Percentiles rank a stretch among this genome's conserved stretches.
Evolutionary conservation across 2,888 invertebrate genomes (phyloP).

Genomic region (Marronus borbonicus): DNA sequence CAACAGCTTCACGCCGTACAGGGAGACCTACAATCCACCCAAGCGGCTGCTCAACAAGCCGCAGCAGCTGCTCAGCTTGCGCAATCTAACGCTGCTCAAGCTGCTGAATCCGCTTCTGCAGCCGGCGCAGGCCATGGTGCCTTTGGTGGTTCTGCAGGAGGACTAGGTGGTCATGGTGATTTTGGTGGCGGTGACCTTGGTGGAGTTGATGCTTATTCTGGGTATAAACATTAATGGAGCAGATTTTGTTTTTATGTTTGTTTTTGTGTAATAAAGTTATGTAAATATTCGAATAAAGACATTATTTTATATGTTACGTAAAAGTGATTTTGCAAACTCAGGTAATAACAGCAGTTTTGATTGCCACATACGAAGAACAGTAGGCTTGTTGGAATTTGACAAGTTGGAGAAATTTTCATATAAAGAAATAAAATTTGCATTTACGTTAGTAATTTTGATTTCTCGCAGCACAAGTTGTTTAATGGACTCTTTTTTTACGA

Average conservation of each 20-base stretch:
- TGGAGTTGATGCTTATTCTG: constrained; percentile 6
- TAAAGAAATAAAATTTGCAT: too few relatives aligned
- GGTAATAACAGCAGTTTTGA: too few relatives aligned
- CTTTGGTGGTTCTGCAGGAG: background rate
- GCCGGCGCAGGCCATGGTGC: constrained; percentile 30
- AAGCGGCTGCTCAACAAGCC: constrained; percentile 81
- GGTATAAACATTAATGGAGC: constrained; percentile 25
- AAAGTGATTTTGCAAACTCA: too few relatives aligned
- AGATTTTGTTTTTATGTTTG: constrained; percentile 3
- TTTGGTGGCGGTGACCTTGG: constrained; percentile 10
- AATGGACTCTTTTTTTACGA: too few relatives aligned
- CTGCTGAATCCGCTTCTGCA: constrained; percentile 65
- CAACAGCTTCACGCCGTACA: constrained; percentile 81
- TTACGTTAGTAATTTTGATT: too few relatives aligned
- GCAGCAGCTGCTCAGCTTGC: constrained; percentile 81
- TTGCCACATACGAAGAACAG: too few relatives aligned
- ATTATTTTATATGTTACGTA: background rate
- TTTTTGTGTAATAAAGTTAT: constrained; percentile 14
- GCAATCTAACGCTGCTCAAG: constrained; percentile 83
- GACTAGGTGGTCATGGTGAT: constrained; percentile 29
- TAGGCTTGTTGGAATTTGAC: too few relatives aligned
- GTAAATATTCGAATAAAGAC: constrained; percentile 7
- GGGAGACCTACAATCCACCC: constrained; percentile 84
- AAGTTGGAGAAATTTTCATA: too few relatives aligned
- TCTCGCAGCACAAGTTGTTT: too few relatives aligned